Base-by-base conservation (phyloP, 2,888 invertebrate genomes). In the Diogma glabrata region DNA sequence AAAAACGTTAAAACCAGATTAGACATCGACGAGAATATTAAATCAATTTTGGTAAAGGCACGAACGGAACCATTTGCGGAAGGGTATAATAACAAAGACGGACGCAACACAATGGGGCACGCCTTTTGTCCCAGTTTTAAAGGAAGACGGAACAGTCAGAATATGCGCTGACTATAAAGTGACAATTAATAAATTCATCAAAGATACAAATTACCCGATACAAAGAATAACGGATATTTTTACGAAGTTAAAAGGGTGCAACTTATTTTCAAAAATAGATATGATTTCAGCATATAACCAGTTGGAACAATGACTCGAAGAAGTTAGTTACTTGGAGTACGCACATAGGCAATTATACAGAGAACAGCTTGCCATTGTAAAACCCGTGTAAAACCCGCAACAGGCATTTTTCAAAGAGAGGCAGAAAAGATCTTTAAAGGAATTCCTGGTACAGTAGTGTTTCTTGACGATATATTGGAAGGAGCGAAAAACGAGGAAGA, bases 321-420 rank as follows among this genome's bases (percentile, higher is more conserved):
- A 52, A 51, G 16, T 46, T 56, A 7, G 53, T 53, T 17, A 49
- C 53, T 26, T 61, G 60, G 52, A 58, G 33, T 12, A 54, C 56
- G n/a, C 52, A 53, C 7, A 54, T 51, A 30, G 54, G 56, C 2
- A 38, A 49, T 17, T 52, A 53, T 20, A 43, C 38, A 38, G 49
- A n/a, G n/a, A n/a, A n/a, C n/a, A n/a, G n/a, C n/a, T n/a, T n/a
- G n/a, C n/a, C n/a, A n/a, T n/a, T n/a, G n/a, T n/a, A n/a, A n/a
- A n/a, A n/a, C n/a, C n/a, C n/a, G n/a, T n/a, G n/a, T n/a, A n/a
- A n/a, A n/a, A n/a, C n/a, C n/a, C n/a, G n/a, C 6, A 36, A 36
- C 17, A 16, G 3, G 14, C 14, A 36, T 36, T 10, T 36, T 36
- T 52, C 28, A 45, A 46, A 36, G 36, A 10, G 36, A 36, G 36